phyloP scores from a whole-genome alignment of 2,888 invertebrate species.

The Hyposoter dolosus region DNA sequence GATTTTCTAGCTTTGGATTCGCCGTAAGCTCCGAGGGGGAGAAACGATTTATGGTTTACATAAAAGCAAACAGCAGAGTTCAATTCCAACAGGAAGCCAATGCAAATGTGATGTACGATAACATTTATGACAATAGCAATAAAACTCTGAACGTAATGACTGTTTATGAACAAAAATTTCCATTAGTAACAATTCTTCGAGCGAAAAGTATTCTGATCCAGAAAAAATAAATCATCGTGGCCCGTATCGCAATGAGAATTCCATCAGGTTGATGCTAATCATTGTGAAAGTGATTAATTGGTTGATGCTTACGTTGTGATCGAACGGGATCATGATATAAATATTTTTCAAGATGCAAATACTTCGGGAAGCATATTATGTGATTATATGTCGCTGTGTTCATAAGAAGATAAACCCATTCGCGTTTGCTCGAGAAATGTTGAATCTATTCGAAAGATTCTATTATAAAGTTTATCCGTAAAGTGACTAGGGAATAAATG shows the following conservation, averaged over 20 bases:
- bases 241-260: not conserved
- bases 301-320: not conserved
- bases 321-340: not conserved
- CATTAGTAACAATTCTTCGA: not conserved
- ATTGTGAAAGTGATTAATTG: not conserved
- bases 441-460: not conserved
- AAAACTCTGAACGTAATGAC: not conserved
- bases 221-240: not conserved
- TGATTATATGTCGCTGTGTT: not conserved
- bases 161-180: not conserved
- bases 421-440: not conserved
- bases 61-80: not conserved
- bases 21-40: not conserved
- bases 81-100: not conserved
- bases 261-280: not conserved
- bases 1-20: conserved; percentile 3
- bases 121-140: not conserved
- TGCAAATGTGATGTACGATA: not conserved
- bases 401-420: not conserved
- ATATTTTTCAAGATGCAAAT: not conserved
- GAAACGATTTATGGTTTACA: conserved; percentile 17
- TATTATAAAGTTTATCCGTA: not conserved
- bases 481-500: conserved; percentile 1
- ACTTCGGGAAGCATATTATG: not conserved
- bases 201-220: not conserved